phyloP scores from a whole-genome alignment of 1,140 invertebrate species.

The Pectinophora gossypiella region DNA sequence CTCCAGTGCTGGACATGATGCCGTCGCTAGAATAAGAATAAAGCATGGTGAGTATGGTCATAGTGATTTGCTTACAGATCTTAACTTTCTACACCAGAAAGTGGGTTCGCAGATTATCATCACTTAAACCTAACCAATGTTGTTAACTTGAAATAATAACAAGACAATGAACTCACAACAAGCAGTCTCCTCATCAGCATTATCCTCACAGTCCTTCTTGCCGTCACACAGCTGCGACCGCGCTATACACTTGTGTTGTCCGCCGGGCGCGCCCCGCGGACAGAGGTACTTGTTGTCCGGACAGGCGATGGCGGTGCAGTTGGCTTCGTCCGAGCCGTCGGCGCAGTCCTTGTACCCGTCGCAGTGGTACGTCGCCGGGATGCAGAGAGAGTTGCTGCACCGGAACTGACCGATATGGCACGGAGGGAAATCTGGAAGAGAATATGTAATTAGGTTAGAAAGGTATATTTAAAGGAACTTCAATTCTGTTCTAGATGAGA shows the following conservation, averaged over 20 bases:
- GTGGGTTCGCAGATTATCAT: too few species aligned
- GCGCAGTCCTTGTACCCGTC: conserved; percentile 90
- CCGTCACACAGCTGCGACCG: conserved; percentile 92
- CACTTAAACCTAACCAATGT: too few species aligned
- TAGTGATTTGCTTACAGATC: too few species aligned
- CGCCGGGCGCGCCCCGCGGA: conserved; percentile 82
- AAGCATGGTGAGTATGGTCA: neutral
- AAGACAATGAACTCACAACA: conserved; percentile 84
- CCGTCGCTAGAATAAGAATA: conserved; percentile 80
- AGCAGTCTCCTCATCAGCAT: conserved; percentile 90
- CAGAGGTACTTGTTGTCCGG: conserved; percentile 95
- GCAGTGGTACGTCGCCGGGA: conserved; percentile 89
- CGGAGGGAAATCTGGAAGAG: conserved; percentile 86
- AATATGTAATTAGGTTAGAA: too few species aligned
- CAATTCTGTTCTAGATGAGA: too few species aligned
- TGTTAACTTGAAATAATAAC: too few species aligned
- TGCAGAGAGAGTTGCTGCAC: conserved; percentile 95
- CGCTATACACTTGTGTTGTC: conserved; percentile 90
- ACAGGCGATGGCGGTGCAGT: conserved; percentile 92
- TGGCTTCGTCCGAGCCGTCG: conserved; percentile 92
- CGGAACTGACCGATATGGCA: conserved; percentile 95
- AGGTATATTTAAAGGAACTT: too few species aligned
- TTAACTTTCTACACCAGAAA: too few species aligned
- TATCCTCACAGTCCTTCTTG: conserved; percentile 91
- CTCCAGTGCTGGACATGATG: conserved; percentile 84